Evolutionary conservation across 2,113 vertebrate species (phyloP), one percentile per base, ranked within the genome.

Genomic region (Zosterops borbonicus): DNA sequence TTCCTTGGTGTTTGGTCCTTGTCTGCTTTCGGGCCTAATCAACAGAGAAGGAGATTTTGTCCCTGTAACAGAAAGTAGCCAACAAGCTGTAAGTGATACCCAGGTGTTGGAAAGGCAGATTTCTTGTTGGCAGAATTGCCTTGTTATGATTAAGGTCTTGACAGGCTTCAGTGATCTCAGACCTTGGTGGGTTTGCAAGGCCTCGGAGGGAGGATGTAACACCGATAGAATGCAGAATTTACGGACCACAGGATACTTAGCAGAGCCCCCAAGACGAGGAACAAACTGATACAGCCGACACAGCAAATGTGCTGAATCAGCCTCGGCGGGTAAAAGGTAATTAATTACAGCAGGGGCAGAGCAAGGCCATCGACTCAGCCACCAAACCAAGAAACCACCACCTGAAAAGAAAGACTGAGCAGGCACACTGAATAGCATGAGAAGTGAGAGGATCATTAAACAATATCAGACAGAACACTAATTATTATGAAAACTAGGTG

Each of bases 261-360:
- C 15, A 50, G 37, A 60, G n/a, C 3, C 14, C 22, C 7, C 3
- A 5, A 42, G 35, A 12, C 20, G 42, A 50, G 19, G 55, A 28
- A 24, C 24, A 29, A 60, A n/a, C 9, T 50, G 11, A 70, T 28
- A 50, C 41, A 60, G 55, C 5, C 24, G 14, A 29, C 0, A 1
- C 19, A 50, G 35, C 19, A 23, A 2, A 6, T n/a, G 4, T 41
- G 53, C 35, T 50, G 79, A 70, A 42, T 25, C 37, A 70, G 55
- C 24, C 24, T 21, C 1, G 1, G 8, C 2, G 0, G 9, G 14
- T 20, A 52, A 60, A 20, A 35, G 37, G 7, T 7, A 4, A 12
- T 35, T 7, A 4, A 12, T 35, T 60, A 7, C 31, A 9, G 12
- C 20, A 29, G 46, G 15, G 65, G 12, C 31, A 52, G 24, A 42